Conservation (phyloP, 2,797 vertebrate species). For the Ptychobarbus kaznakovi region DNA sequence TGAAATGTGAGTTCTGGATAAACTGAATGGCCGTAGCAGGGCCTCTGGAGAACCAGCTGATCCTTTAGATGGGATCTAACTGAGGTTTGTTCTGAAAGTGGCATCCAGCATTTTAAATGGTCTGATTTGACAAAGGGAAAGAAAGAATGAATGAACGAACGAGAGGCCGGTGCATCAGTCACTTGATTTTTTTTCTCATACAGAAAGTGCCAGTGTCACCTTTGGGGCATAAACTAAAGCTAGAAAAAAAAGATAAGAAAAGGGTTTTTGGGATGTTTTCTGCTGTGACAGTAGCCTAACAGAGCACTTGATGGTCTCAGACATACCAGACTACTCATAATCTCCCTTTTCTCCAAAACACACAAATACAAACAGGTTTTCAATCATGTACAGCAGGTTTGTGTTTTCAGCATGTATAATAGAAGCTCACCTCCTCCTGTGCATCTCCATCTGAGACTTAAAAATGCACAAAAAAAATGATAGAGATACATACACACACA, state of each 20-base stretch:
- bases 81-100: background rate
- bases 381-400: conserved; percentile 41
- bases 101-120: background rate
- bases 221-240: conserved; percentile 32
- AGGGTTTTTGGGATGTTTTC: conserved; percentile 12
- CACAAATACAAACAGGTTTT: conserved; percentile 33
- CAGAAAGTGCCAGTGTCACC: conserved; percentile 29
- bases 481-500: conserved; percentile 42
- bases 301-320: conserved; percentile 27
- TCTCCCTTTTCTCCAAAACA: conserved; percentile 37
- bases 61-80: background rate
- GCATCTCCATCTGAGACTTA: conserved; percentile 13
- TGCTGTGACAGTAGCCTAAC: conserved; percentile 34
- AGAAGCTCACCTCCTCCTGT: conserved; percentile 25
- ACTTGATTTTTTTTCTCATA: background rate
- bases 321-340: conserved; percentile 41
- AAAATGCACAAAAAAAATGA: conserved; percentile 11
- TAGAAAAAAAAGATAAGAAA: background rate
- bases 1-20: background rate
- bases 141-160: background rate
- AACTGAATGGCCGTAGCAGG: background rate
- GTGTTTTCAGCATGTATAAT: conserved; percentile 33
- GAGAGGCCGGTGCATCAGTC: background rate
- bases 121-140: background rate
- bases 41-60: background rate